Percentiles rank a stretch among this genome's conserved stretches.
These are phyloP conservation scores for Colaptes auratus DNA, from an alignment of 2,113 vertebrate genomes.

Conservation along the genomic window DNA sequence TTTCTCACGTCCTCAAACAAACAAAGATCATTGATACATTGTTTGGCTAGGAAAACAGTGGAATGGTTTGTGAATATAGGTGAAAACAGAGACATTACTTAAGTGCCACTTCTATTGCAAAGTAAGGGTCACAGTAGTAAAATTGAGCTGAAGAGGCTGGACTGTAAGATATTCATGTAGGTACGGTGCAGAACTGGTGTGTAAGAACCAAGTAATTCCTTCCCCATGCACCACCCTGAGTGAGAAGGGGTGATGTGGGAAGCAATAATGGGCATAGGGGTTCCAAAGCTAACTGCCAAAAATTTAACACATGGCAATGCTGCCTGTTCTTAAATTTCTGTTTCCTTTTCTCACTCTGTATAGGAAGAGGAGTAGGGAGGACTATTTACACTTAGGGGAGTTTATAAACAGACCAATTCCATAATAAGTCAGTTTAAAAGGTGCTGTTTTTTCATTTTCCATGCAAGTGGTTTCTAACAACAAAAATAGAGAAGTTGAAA, in stretches of 20 bases:
- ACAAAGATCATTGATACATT: neutral
- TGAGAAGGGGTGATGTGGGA: neutral
- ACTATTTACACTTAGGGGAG: neutral
- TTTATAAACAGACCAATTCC: neutral
- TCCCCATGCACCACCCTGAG: neutral
- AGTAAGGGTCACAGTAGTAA: neutral
- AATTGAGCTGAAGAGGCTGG: neutral
- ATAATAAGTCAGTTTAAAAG: neutral
- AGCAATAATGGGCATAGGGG: neutral
- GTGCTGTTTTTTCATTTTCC: neutral
- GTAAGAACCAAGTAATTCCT: neutral
- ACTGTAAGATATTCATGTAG: neutral
- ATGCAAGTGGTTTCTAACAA: neutral
- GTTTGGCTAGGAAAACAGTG: neutral
- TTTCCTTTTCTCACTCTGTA: neutral
- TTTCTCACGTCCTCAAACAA: neutral
- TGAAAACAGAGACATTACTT: neutral
- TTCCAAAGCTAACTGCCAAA: neutral
- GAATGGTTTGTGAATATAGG: neutral
- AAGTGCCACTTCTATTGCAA: neutral
- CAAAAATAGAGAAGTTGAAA: neutral
- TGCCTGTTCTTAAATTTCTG: neutral
- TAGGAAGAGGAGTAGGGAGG: neutral
- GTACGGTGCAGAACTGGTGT: neutral
- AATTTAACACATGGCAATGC: neutral